Conservation (phyloP, 2,797 vertebrate species). For the Rhynchonycteris naso region DNA sequence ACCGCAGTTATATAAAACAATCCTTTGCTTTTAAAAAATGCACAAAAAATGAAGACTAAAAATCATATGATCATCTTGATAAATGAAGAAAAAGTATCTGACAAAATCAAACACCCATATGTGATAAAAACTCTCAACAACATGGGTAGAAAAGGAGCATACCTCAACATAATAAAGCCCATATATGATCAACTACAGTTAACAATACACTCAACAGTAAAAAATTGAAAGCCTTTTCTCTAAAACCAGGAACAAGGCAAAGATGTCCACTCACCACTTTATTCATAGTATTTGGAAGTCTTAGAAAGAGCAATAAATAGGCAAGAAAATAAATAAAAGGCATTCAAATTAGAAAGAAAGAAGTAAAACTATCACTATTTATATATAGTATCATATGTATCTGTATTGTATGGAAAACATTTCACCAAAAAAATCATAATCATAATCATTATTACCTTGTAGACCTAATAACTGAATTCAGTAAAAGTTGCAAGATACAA, state of each 20-base stretch:
- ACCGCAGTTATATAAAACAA: not conserved
- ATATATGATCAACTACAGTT: too few relatives aligned
- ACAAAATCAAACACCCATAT: not conserved
- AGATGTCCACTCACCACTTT: not conserved
- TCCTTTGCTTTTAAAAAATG: not conserved
- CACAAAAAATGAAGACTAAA: not conserved
- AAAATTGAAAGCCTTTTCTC: not conserved
- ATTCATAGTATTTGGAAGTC: not conserved
- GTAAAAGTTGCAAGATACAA: not conserved
- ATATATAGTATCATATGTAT: not conserved
- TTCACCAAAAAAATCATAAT: not conserved
- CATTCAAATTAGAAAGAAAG: not conserved
- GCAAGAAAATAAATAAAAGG: not conserved
- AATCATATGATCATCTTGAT: not conserved
- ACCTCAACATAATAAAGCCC: too few relatives aligned
- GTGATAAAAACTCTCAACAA: not conserved
- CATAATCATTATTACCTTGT: too few relatives aligned
- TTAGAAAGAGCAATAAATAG: not conserved
- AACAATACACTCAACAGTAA: not conserved
- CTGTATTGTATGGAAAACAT: not conserved
- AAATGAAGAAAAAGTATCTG: too few relatives aligned
- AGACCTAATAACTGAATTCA: not conserved
- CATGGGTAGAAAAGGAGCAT: too few relatives aligned
- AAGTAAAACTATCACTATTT: not conserved
- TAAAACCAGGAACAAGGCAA: not conserved